These are phyloP conservation scores for Tethea ocularis DNA, from an alignment of 2,888 invertebrate species.

Conservation along the genomic window DNA sequence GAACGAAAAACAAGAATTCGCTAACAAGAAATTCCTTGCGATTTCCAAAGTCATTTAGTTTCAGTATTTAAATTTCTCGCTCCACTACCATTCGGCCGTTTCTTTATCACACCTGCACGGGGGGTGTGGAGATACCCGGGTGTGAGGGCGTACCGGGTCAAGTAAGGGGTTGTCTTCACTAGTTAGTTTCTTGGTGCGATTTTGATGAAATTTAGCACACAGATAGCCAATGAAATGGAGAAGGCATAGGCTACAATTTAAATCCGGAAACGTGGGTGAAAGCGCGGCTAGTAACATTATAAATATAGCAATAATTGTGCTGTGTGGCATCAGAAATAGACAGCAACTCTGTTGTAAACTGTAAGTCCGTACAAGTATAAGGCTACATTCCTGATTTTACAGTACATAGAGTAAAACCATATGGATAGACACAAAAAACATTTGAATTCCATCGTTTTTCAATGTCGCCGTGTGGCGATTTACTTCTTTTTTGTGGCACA, in stretches of 20 bases:
- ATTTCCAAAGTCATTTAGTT: conserved; percentile 4
- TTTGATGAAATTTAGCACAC: no score
- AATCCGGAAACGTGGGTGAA: no score
- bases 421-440: background rate
- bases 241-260: background rate
- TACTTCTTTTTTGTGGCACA: no score
- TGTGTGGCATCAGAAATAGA: no score
- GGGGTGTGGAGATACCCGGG: conserved; percentile 11
- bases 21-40: conserved; percentile 6
- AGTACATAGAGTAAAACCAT: background rate
- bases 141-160: background rate
- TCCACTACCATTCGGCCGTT: conserved; percentile 30
- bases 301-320: no score
- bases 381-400: no score
- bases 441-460: background rate
- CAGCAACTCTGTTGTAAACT: no score
- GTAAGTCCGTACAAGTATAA: no score
- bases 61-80: conserved; percentile 27
- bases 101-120: conserved; percentile 40
- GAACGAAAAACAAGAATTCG: background rate
- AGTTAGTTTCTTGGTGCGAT: background rate
- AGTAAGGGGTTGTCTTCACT: conserved; percentile 11
- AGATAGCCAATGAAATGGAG: no score
- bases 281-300: no score
- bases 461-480: background rate